These are phyloP conservation scores for Psix sp. DNA, from an alignment of 1,140 invertebrate genomes.

Conservation along the genomic window DNA sequence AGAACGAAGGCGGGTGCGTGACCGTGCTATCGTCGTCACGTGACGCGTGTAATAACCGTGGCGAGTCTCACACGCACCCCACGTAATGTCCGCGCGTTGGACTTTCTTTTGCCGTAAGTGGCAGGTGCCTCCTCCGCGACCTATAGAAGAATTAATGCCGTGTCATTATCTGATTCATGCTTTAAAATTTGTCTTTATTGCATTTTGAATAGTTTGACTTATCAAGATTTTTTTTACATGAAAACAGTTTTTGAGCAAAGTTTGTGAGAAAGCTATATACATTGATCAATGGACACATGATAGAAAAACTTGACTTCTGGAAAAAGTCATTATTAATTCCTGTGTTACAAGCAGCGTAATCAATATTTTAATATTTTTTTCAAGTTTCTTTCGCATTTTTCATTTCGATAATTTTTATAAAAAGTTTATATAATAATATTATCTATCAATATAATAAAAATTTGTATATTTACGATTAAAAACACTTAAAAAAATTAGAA, in stretches of 20 bases:
- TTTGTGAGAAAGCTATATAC: too few species aligned
- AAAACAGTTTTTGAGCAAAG: too few species aligned
- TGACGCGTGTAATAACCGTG: slow-evolving; percentile 78
- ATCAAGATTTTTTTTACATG: slow-evolving; percentile 39
- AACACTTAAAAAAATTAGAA: too few species aligned
- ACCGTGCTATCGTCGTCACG: slow-evolving; percentile 69
- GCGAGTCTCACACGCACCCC: slow-evolving; percentile 71
- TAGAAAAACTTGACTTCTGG: slow-evolving; percentile 4
- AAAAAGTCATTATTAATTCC: too few species aligned
- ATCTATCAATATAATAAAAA: too few species aligned
- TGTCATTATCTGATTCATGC: slow-evolving; percentile 59
- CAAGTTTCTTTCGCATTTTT: too few species aligned
- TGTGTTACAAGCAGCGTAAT: too few species aligned
- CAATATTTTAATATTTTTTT: too few species aligned
- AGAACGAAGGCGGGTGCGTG: slow-evolving; percentile 69
- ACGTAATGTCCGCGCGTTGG: slow-evolving; percentile 37
- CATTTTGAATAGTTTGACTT: slow-evolving; percentile 44
- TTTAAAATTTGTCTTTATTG: slow-evolving; percentile 60
- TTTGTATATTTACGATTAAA: too few species aligned
- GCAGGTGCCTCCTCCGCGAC: slow-evolving; percentile 56
- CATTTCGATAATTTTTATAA: too few species aligned
- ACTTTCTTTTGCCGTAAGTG: slow-evolving; percentile 41
- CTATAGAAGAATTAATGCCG: slow-evolving; percentile 59
- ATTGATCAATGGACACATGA: too few species aligned
- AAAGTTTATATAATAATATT: too few species aligned